Evolutionary conservation across 1,140 invertebrate genomes (phyloP).

Genomic region (Bombus difficillimus): DNA sequence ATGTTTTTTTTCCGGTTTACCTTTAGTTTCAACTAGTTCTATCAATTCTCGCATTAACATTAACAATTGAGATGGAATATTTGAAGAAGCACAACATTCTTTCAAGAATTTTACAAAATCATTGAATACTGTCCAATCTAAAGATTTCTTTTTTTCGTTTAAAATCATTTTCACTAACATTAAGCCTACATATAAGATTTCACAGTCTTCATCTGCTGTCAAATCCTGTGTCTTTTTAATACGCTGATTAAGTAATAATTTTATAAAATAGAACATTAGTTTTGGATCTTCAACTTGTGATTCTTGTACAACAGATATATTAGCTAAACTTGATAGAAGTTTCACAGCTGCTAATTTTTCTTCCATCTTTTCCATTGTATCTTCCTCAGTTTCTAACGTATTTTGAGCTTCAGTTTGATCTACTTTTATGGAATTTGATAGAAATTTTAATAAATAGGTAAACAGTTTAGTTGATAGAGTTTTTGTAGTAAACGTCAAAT

Average conservation of each 20-base stretch:
- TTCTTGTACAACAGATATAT: conserved; percentile 74
- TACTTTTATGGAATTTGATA: conserved; percentile 56
- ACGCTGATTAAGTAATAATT: conserved; percentile 68
- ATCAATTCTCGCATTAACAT: conserved; percentile 79
- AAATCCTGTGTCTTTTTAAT: conserved; percentile 3
- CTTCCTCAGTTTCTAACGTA: conserved; percentile 65
- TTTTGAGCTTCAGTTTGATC: conserved; percentile 24
- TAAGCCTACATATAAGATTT: conserved; percentile 79
- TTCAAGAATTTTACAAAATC: conserved; percentile 81
- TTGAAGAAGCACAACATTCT: conserved; percentile 51
- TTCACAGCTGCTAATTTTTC: conserved; percentile 74
- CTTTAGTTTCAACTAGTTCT: conserved; percentile 81
- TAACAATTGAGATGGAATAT: conserved; percentile 59
- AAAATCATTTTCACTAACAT: conserved; percentile 80
- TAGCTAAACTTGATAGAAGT: conserved; percentile 75
- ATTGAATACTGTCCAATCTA: conserved; percentile 79
- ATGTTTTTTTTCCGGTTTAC: conserved; percentile 66
- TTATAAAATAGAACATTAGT: conserved; percentile 75
- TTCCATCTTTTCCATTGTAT: conserved; percentile 66
- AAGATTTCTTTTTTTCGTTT: conserved; percentile 58
- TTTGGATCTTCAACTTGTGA: conserved; percentile 75
- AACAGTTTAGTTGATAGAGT: conserved; percentile 73
- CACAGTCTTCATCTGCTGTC: conserved; percentile 63
- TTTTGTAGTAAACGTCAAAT: conserved; percentile 70
- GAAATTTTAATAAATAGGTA: conserved; percentile 71